phyloP scores from a whole-genome alignment of 30 jellyfish, hydroid and myxozoan genomes.

The Aurelia aurita region DNA sequence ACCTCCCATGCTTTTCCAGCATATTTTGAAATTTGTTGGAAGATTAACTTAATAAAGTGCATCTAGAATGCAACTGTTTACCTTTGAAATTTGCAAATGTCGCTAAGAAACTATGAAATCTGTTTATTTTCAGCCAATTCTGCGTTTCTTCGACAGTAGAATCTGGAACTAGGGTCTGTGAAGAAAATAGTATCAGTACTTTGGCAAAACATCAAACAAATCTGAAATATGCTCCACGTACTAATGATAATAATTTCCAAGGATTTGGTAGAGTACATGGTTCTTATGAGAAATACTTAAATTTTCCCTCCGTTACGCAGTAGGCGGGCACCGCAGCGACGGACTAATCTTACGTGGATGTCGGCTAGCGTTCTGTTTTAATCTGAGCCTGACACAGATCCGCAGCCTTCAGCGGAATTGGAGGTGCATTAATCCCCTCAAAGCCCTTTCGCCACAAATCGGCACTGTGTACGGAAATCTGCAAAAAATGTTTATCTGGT shows the following conservation, averaged over 20 bases:
- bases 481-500: too few species aligned
- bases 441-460: too few species aligned
- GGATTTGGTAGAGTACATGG: not conserved
- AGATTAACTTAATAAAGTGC: not conserved
- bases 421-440: too few species aligned
- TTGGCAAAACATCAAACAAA: not conserved
- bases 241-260: too few species aligned
- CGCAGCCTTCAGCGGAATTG: too few species aligned
- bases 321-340: too few species aligned
- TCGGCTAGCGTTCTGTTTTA: too few species aligned
- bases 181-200: not conserved
- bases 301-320: too few species aligned
- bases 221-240: not conserved
- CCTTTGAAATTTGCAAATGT: slow-evolving; percentile 94
- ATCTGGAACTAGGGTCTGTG: slow-evolving; percentile 76
- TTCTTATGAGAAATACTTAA: too few species aligned
- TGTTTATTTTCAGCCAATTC: slow-evolving; percentile 81
- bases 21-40: not conserved
- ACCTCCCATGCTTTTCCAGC: not conserved
- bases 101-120: slow-evolving; percentile 76
- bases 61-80: not conserved
- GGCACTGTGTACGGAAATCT: too few species aligned
- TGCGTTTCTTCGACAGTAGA: slow-evolving; percentile 94
- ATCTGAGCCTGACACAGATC: too few species aligned
- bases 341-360: too few species aligned